Percentiles rank a stretch among this genome's conserved stretches.
Evolutionary conservation across 2,113 vertebrate genomes (phyloP).

Genomic region (Calyptomena viridis): DNA sequence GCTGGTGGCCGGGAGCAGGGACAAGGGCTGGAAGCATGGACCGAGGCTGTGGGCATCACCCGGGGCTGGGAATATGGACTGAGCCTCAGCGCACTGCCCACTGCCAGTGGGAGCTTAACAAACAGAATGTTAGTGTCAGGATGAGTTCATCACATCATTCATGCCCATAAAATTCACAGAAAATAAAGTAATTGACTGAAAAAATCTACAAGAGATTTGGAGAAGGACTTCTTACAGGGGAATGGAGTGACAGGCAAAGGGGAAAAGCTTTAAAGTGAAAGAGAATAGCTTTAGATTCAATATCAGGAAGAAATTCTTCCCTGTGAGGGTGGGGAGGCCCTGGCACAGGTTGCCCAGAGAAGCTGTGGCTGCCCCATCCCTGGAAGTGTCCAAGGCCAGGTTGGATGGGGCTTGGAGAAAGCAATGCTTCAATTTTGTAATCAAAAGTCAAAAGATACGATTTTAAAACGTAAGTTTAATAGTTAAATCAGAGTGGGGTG

Average conservation of each 20-base stretch:
- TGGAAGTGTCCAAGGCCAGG: not conserved
- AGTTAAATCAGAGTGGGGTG: not conserved
- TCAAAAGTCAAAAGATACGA: not conserved
- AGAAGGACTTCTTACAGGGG: not conserved
- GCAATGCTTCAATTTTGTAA: not conserved
- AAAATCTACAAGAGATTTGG: not conserved
- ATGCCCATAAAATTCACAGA: not conserved
- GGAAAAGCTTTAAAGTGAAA: not conserved
- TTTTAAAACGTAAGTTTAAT: not conserved
- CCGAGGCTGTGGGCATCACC: not conserved
- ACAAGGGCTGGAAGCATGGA: too few species aligned
- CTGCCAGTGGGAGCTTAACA: not conserved
- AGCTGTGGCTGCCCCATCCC: not conserved
- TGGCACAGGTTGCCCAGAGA: not conserved
- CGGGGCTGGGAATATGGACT: not conserved
- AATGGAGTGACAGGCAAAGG: too few species aligned
- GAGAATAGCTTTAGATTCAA: fast-evolving
- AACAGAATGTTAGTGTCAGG: not conserved
- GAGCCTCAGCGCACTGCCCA: not conserved
- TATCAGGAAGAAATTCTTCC: fast-evolving
- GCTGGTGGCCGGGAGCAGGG: not conserved
- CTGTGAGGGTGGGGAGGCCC: fast-evolving
- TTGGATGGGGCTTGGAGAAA: not conserved
- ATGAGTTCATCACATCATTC: not conserved
- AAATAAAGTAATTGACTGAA: not conserved